Base-by-base conservation (phyloP, 2,113 vertebrate genomes). In the Podocnemis expansa region DNA sequence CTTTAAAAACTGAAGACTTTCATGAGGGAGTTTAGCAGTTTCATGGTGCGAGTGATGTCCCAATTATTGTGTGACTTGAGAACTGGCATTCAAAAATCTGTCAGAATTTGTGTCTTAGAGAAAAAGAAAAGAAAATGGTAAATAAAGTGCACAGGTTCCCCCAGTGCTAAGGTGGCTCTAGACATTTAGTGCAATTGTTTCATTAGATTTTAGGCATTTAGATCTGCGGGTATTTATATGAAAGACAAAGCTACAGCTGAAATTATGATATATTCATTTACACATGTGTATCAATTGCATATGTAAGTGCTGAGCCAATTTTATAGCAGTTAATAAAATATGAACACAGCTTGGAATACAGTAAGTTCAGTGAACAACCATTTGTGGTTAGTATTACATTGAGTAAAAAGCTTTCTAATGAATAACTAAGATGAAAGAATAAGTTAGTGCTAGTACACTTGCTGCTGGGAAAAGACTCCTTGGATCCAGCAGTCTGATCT, bases 31-130 rank as follows among this genome's bases (percentile, higher is more conserved):
- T 67, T n/a, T 67, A 67, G 31, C 34, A 67, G 60, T 67, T 67
- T 67, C 60, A 31, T 67, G 60, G 60, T 67, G 60, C 6, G 17
- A 9, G 60, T n/a, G 34, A n/a, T 67, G 60, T n/a, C 60, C 19
- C 16, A 34, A 10, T 75, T n/a, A 8, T 52, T 80, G 1, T 63
- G 25, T 41, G 56, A 3, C 2, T 4, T 49, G n/a, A 63, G 45
- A 29, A 63, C n/a, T 1, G 3, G 3, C 38, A 1, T 73, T 86
- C 12, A 56, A 21, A 2, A 19, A 34, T 8, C 13, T 6, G 6
- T n/a, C 8, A n/a, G 60, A 67, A 67, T 67, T 67, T 0, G 0
- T 2, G 41, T 55, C 8, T 27, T 63, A 17, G 47, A 38, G 34
- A 79, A 80, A 85, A 75, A 58, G 31, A 88, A n/a, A n/a, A n/a